A percentile compares a stretch with the other conserved stretches of the same genome.
These are phyloP conservation scores for Agriopis marginaria DNA, from an alignment of 2,888 invertebrate species.

Conservation along the genomic window DNA sequence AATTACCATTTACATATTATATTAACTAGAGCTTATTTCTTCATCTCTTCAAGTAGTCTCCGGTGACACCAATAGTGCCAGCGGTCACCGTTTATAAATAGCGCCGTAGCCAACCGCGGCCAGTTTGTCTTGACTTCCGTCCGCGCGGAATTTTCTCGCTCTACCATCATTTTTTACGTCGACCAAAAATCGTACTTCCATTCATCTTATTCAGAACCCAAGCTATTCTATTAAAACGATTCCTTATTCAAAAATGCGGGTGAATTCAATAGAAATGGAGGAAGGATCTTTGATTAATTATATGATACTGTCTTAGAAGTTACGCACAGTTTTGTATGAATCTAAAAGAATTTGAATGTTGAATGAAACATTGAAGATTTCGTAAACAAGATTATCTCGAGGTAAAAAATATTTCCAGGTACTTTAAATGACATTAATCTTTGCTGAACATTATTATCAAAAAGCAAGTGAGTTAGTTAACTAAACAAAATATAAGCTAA, in stretches of 20 bases:
- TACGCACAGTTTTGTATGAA: slow-evolving; percentile 57
- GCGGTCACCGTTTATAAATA: slow-evolving; percentile 55
- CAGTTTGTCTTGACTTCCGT: slow-evolving; percentile 47
- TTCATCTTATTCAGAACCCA: slow-evolving; percentile 61
- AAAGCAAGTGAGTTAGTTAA: no score
- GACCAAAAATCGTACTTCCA: slow-evolving; percentile 58
- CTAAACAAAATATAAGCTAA: no score
- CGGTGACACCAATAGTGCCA: slow-evolving; percentile 22
- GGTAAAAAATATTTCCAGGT: not conserved
- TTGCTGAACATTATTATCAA: no score
- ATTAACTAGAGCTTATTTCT: no score
- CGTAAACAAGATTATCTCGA: slow-evolving; percentile 2
- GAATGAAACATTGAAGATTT: slow-evolving; percentile 4
- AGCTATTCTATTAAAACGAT: slow-evolving; percentile 69
- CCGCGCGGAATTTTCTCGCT: slow-evolving; percentile 56
- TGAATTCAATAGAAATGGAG: slow-evolving; percentile 68
- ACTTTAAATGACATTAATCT: no score
- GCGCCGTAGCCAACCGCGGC: slow-evolving; percentile 40
- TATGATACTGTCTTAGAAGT: slow-evolving; percentile 53
- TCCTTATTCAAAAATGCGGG: slow-evolving; percentile 69
- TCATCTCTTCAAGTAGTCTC: no score
- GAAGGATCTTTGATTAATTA: slow-evolving; percentile 67
- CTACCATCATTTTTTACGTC: slow-evolving; percentile 59
- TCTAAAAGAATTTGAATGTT: slow-evolving; percentile 46
- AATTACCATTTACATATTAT: no score